Base-by-base conservation (phyloP, 2,113 vertebrate genomes). In the Neodon shergylaensis region DNA sequence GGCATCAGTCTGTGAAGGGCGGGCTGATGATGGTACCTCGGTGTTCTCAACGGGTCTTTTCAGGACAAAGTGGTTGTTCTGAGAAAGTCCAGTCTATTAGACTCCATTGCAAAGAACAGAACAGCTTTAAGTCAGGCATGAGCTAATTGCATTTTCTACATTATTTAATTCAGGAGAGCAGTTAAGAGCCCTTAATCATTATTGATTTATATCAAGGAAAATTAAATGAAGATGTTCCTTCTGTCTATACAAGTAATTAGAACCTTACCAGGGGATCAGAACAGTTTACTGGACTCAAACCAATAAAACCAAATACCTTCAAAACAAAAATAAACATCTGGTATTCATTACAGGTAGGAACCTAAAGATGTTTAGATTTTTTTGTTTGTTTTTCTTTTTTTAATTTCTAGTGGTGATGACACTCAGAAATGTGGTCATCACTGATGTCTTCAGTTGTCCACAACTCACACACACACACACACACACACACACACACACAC, bases 101-200 rank as follows among this genome's bases (percentile, higher is more conserved):
- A 44, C 31, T 91, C 21, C 49, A 36, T 70, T 81, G 81, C 58
- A 81, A 70, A 93, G 44, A 49, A 28, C 49, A 87, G 13, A 76
- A 63, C 72, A 91, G 54, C 42, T 68, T 84, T 61, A 88, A 90
- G 26, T 68, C 61, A 95, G 10, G 47, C 7, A 63, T 39, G 44
- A 66, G 42, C 10, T 88, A 90, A 92, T 87, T 94, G 82, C 58
- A 90, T 77, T 88, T 42, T 88, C 63, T 44, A 66, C 26, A 33
- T 91, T 95, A 49, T 58, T 63, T 79, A 91, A 66, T 85, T 92
- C 81, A 89, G 61, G 88, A 85, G 70, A 90, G 52, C 39, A 93
- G 12, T 54, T 86, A 68, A 91, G 22, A 95, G 68, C 49, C n/a
- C 26, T 89, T 61, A 90, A 84, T 92, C 86, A 70, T 83, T 95